Conservation (phyloP, 2,113 vertebrate genomes). For the Burhinus bistriatus region DNA sequence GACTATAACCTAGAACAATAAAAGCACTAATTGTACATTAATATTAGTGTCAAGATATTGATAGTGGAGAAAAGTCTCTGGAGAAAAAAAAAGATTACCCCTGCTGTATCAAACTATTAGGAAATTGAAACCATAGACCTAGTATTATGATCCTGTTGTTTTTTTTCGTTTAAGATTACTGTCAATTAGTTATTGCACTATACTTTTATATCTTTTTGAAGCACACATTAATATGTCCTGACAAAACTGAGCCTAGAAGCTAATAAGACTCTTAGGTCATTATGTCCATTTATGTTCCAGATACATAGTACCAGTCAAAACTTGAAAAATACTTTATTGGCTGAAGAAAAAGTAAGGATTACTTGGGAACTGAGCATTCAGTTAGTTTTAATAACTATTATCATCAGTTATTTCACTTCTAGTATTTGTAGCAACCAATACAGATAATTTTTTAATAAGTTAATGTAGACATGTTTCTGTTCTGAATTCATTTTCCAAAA, state of each 20-base stretch:
- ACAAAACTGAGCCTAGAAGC: neutral
- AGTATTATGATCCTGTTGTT: accelerated
- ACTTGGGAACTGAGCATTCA: neutral
- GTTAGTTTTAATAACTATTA: neutral
- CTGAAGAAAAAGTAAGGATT: neutral
- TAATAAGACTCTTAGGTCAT: accelerated
- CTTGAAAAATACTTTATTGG: neutral
- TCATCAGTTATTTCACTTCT: neutral
- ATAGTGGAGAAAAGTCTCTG: neutral
- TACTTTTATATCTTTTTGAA: neutral
- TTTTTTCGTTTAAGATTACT: neutral
- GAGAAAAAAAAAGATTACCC: neutral
- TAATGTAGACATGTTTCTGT: neutral
- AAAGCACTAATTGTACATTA: neutral
- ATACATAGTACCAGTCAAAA: neutral
- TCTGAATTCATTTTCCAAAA: neutral
- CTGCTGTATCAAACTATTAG: neutral
- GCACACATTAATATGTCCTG: neutral
- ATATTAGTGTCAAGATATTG: neutral
- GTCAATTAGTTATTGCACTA: neutral
- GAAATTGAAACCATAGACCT: neutral
- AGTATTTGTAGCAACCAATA: neutral
- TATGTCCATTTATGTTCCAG: neutral
- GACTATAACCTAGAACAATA: neutral
- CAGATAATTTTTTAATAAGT: neutral